phyloP scores from a whole-genome alignment of 2,113 vertebrate genomes.

The Pionites leucogaster region DNA sequence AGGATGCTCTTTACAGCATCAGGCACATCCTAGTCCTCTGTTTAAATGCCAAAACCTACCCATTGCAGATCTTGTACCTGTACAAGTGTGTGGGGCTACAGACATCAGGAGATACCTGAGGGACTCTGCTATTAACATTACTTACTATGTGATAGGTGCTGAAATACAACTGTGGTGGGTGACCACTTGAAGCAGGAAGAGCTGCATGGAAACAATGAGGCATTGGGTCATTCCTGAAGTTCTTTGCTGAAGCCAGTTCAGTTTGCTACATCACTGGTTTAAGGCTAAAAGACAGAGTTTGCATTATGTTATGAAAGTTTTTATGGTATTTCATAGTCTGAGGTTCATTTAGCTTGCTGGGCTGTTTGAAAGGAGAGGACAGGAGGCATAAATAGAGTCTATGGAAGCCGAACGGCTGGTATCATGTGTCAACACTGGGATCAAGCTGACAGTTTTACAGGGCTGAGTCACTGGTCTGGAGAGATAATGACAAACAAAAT shows the following conservation, averaged over 20 bases:
- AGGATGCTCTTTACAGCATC: background rate
- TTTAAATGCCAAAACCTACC: background rate
- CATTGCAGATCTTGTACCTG: background rate
- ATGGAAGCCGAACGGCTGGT: background rate
- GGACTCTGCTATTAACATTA: background rate
- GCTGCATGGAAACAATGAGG: background rate
- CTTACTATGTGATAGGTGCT: background rate
- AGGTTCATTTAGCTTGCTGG: background rate
- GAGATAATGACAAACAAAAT: slow-evolving; percentile 52
- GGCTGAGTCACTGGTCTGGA: slow-evolving; percentile 36
- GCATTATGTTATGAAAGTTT: background rate
- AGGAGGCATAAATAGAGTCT: background rate
- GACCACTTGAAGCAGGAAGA: background rate
- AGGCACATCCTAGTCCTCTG: rapidly evolving
- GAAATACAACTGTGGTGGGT: background rate
- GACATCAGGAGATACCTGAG: background rate
- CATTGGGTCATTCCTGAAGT: background rate
- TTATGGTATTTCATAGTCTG: background rate
- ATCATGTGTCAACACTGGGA: background rate
- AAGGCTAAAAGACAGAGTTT: background rate
- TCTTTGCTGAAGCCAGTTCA: background rate
- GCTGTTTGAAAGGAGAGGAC: background rate
- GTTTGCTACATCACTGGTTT: background rate
- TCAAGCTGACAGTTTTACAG: slow-evolving; percentile 4
- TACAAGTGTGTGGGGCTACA: background rate